Base-by-base conservation (phyloP, 2,797 vertebrate species). In the Phaenicophaeus curvirostris region DNA sequence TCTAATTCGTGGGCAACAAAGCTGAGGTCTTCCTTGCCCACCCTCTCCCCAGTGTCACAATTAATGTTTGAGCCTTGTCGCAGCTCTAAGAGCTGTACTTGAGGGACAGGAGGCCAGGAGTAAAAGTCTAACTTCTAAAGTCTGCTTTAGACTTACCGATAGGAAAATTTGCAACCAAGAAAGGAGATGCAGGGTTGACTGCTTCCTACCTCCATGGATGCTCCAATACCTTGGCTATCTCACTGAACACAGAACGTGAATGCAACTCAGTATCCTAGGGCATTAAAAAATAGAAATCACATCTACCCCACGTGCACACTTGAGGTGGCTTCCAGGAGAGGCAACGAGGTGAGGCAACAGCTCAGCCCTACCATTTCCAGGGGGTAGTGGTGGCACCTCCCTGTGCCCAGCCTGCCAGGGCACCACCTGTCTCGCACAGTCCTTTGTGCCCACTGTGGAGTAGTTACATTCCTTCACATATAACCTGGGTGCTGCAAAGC, bases 381-480 rank as follows among this genome's bases (percentile, higher is more conserved):
- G 4, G 18, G 11, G 7, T 1, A 18, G 33, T 3, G 15, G 30
- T 17, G 9, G 23, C 44, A 74, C 6, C 9, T 71, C 65, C 17
- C n/a, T 11, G 6, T 11, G 6, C 13, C 25, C 59, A 79, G 50
- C 10, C 50, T 67, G 42, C 48, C 41, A 21, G 16, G 79, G 27
- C 44, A 73, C 27, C 9, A 3, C 10, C 4, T 39, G 8, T 30
- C 53, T 31, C 15, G 7, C 28, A 35, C 44, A 79, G n/a, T 35
- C 30, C 65, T 80, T 48, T 18, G 2, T 15, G 13, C 11, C 73
- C 1, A 0, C 2, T 3, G 14, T 4, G 18, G 33, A 76, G 35
- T 23, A 55, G 35, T 33, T 30, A 5, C 12, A 28, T 1, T 13
- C 54, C 15, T 18, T 12, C 72, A 57, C 24, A 33, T 2, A 15